Evolutionary conservation across 2,113 vertebrate genomes (phyloP).

Genomic region (Ahaetulla prasina): DNA sequence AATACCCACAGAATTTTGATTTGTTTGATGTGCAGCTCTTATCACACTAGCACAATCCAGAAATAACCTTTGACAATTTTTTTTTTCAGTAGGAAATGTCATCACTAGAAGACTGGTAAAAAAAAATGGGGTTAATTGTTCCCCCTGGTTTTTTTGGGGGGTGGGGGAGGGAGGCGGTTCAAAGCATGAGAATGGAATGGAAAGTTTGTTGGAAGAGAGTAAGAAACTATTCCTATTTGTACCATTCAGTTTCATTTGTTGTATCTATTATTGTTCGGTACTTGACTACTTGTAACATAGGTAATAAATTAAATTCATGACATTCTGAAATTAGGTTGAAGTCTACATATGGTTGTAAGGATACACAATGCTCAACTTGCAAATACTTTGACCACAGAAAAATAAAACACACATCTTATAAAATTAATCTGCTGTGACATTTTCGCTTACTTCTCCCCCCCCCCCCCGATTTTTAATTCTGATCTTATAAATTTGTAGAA

Average conservation of each 20-base stretch:
- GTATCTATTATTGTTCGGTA: neutral
- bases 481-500: neutral
- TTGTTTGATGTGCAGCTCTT: neutral
- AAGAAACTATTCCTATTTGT: neutral
- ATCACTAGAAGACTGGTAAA: neutral
- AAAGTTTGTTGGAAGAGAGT: neutral
- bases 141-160: neutral
- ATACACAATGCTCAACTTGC: neutral
- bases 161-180: neutral
- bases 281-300: neutral
- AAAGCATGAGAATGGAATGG: neutral
- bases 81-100: neutral
- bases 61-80: neutral
- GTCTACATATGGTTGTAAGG: neutral
- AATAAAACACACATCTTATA: neutral
- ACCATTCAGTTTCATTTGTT: neutral
- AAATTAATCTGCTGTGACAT: neutral
- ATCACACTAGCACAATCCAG: neutral
- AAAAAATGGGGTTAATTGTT: neutral
- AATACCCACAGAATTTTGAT: neutral
- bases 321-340: neutral
- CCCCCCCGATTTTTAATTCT: neutral
- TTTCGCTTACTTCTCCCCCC: neutral
- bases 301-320: neutral
- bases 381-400: neutral